Base-by-base conservation (phyloP, 30 jellyfish, hydroid and myxozoan species). In the Sanderia malayensis region DNA sequence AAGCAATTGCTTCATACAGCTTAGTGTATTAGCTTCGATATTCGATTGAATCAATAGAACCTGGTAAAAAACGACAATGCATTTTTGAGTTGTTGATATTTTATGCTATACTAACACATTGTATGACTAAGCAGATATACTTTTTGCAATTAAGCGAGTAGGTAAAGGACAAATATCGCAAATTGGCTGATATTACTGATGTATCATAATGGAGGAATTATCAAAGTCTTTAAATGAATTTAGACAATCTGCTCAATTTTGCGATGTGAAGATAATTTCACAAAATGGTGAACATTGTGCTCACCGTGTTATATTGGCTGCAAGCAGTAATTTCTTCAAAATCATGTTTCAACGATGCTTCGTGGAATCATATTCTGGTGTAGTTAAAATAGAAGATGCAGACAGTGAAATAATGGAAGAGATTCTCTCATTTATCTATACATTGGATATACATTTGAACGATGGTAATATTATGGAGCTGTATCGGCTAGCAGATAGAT, bases 401-500 rank as follows among this genome's bases (percentile, higher is more conserved):
- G 71, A 62, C 29, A 46, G 80, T 2, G 74, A 22, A 2, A 28
- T 60, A 55, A 45, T 87, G 58, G 87, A 66, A 44, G 73, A 25
- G 7, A 63, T 87, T 17, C 61, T 87, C 47, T 44, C 29, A 17
- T 87, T 45, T 45, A 72, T 87, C 9, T 87, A 87, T 61, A 74
- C 86, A 29, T 88, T 92, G 8, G 44, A 30, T 0, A 24, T 81
- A 17, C 65, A 76, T 17, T 4, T 80, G n/a, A 74, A 26, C 60
- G 82, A 46, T 23, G 82, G 74, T 4, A 80, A 58, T 46, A 92
- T 84, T 15, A 20, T 75, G 20, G 94, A 87, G 19, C 70, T 87
- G 71, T 87, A 57, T 66, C 62, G 81, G 30, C 33, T 87, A 13
- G 88, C 96, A 8, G 96, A 87, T 60, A 84, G 96, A 23, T 63